Evolutionary conservation across 2,888 invertebrate species (phyloP).

Genomic region (Habroteleia sp.): DNA sequence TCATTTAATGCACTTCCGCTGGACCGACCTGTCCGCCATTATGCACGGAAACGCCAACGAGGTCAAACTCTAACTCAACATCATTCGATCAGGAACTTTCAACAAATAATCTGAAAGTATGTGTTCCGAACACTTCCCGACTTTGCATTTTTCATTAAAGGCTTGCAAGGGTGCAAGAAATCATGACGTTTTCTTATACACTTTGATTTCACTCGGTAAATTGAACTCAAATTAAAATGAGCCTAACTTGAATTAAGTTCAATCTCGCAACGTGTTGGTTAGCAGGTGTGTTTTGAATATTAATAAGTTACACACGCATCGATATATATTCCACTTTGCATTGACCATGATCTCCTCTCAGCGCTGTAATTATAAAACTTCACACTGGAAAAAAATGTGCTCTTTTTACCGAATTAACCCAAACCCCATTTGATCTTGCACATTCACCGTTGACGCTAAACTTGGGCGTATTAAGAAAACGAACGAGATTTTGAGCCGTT

Average conservation of each 20-base stretch:
- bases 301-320: no score
- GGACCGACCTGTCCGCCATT: conserved; percentile 53
- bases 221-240: conserved; percentile 28
- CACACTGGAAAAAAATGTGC: no score
- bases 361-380: no score
- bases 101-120: conserved; percentile 52
- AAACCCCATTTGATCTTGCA: no score
- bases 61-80: conserved; percentile 56
- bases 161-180: conserved; percentile 26
- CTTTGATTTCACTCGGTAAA: conserved; percentile 34
- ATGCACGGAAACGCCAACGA: conserved; percentile 44
- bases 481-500: conserved; percentile 7
- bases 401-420: no score
- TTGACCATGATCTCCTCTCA: no score
- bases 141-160: conserved; percentile 44
- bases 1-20: conserved; percentile 73
- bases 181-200: conserved; percentile 14
- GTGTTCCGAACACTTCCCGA: conserved; percentile 51
- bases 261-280: no score
- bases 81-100: conserved; percentile 56
- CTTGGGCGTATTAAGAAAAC: no score
- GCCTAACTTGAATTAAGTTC: no score
- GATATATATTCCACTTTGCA: no score
- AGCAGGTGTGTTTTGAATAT: no score
- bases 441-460: no score